phyloP scores from a whole-genome alignment of 2,888 invertebrate species.

The Coelinius sp. region DNA sequence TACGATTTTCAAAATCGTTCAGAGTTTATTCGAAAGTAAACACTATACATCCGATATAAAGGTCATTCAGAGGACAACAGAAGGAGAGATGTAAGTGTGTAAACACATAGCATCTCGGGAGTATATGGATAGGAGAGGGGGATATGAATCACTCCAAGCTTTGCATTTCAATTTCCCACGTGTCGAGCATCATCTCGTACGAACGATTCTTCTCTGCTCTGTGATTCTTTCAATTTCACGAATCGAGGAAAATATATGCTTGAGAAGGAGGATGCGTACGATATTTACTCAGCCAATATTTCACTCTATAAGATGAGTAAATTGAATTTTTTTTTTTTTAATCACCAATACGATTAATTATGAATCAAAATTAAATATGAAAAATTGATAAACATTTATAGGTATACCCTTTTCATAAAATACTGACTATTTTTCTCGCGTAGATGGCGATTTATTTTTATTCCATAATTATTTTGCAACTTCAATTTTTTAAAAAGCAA shows the following conservation, averaged over 20 bases:
- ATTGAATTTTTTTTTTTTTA: too few species aligned
- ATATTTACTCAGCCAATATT: too few species aligned
- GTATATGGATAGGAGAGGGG: not conserved
- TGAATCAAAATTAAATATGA: not conserved
- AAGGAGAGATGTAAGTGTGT: not conserved
- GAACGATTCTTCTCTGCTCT: not conserved
- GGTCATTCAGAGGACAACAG: not conserved
- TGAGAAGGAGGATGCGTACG: too few species aligned
- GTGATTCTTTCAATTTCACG: not conserved
- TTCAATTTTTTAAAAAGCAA: not conserved
- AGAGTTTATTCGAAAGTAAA: not conserved
- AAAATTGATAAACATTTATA: not conserved
- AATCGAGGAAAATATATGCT: too few species aligned
- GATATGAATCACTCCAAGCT: not conserved
- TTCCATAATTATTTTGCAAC: not conserved
- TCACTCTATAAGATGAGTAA: too few species aligned
- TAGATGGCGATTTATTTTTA: not conserved
- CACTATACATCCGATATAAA: not conserved
- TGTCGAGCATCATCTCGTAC: not conserved
- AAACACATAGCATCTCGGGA: not conserved
- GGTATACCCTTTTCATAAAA: not conserved
- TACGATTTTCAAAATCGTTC: not conserved
- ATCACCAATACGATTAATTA: too few species aligned
- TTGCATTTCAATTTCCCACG: constrained; percentile 7
- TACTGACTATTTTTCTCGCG: not conserved